phyloP scores from a whole-genome alignment of 2,797 vertebrate species.

The Alectoris magna region DNA sequence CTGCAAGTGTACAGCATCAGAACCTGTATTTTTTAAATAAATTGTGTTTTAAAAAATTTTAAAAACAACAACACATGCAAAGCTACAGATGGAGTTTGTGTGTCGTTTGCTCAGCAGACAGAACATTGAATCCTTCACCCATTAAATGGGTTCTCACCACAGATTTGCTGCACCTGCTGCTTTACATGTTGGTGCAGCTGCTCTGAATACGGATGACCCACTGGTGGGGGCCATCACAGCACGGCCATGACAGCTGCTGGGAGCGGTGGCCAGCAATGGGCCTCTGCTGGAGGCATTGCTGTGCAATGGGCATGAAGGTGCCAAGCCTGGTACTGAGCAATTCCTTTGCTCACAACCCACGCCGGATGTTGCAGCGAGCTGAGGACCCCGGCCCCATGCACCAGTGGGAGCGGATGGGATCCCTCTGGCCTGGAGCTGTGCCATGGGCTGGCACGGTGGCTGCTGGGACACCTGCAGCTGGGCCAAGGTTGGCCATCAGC shows the following conservation, averaged over 20 bases:
- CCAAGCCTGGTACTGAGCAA: neutral
- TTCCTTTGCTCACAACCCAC: neutral
- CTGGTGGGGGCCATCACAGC: constrained; percentile 7
- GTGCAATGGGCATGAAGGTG: too few species aligned
- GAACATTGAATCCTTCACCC: constrained; percentile 74
- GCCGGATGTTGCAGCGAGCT: too few species aligned
- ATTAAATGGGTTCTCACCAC: constrained; percentile 62
- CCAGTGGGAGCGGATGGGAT: neutral
- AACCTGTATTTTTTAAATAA: constrained; percentile 65
- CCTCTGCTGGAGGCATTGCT: neutral
- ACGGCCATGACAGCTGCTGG: constrained; percentile 62
- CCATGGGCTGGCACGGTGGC: too few species aligned
- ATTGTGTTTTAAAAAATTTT: constrained; percentile 49
- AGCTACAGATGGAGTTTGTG: constrained; percentile 80
- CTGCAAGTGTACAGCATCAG: constrained; percentile 14
- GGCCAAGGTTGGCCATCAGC: neutral
- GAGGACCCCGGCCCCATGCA: neutral
- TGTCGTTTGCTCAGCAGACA: constrained; percentile 64
- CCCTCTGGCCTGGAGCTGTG: neutral
- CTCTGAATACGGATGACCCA: constrained; percentile 73
- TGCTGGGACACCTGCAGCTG: too few species aligned
- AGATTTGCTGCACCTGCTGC: constrained; percentile 78
- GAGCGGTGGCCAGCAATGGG: neutral
- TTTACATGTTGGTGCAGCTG: constrained; percentile 70
- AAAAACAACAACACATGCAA: constrained; percentile 16